These are phyloP conservation scores for Plectrocnemia conspersa DNA, from an alignment of 1,140 invertebrate species.

Conservation along the genomic window DNA sequence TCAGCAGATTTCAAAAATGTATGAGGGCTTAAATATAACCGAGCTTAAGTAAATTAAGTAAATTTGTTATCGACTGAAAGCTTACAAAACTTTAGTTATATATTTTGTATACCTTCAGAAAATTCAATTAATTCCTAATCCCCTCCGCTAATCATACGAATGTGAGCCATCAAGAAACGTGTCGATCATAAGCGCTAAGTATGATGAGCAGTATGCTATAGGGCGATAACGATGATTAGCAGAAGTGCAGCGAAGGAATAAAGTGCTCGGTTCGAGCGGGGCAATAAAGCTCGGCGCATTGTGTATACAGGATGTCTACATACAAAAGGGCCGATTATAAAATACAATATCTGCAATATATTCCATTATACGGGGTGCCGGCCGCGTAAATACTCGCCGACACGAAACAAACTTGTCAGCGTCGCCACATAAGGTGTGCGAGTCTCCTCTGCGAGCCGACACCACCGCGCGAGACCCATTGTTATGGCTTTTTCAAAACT, in stretches of 20 bases:
- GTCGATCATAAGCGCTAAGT: no score
- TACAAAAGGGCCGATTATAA: constrained; percentile 36
- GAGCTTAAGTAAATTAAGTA: no score
- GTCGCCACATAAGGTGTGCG: constrained; percentile 35
- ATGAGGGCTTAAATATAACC: no score
- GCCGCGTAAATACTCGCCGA: constrained; percentile 31
- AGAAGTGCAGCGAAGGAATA: not conserved
- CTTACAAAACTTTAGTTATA: no score
- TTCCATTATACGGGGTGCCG: constrained; percentile 32
- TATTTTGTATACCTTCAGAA: not conserved
- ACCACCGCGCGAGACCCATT: no score
- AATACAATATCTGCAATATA: constrained; percentile 36
- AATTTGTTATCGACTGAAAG: not conserved
- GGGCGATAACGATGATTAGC: no score
- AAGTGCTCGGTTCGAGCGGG: constrained; percentile 11
- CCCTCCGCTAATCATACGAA: no score
- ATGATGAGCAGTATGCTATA: no score
- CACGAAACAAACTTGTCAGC: constrained; percentile 36
- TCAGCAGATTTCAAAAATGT: no score
- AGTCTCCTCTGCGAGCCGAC: not conserved
- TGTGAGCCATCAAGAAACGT: no score
- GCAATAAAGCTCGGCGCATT: constrained; percentile 34
- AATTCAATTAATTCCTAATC: not conserved
- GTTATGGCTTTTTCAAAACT: no score
- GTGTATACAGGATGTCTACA: constrained; percentile 37